phyloP scores from a whole-genome alignment of 2,797 vertebrate genomes.

The Aselliscus stoliczkanus region DNA sequence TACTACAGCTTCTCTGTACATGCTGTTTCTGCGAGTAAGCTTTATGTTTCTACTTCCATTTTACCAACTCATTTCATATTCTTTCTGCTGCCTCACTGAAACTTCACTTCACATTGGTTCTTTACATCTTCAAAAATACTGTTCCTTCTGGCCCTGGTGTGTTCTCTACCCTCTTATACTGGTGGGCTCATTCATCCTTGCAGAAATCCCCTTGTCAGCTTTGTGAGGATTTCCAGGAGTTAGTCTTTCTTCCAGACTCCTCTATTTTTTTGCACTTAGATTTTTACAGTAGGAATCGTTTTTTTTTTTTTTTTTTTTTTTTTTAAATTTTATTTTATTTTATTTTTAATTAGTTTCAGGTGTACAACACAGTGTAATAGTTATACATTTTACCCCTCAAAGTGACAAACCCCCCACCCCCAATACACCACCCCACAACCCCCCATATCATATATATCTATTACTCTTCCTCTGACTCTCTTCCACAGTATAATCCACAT shows the following conservation, averaged over 20 bases:
- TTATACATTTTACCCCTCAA: too few relatives aligned
- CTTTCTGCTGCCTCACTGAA: not conserved
- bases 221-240: not conserved
- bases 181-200: too few relatives aligned
- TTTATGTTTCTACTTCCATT: not conserved
- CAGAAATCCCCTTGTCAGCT: not conserved
- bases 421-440: too few relatives aligned
- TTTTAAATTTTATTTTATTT: too few relatives aligned
- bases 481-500: too few relatives aligned
- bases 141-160: not conserved
- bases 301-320: too few relatives aligned
- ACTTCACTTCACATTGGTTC: not conserved
- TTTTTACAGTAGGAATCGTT: too few relatives aligned
- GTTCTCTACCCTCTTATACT: not conserved
- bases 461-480: too few relatives aligned
- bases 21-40: not conserved
- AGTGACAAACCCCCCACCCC: too few relatives aligned
- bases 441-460: too few relatives aligned
- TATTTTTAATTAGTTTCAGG: too few relatives aligned
- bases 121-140: not conserved
- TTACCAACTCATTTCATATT: accelerated
- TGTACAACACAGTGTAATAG: too few relatives aligned
- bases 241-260: not conserved
- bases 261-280: not conserved
- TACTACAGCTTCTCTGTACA: not conserved